These are phyloP conservation scores for Saccostrea cuccullata DNA, from an alignment of 1,140 invertebrate genomes.

Conservation along the genomic window DNA sequence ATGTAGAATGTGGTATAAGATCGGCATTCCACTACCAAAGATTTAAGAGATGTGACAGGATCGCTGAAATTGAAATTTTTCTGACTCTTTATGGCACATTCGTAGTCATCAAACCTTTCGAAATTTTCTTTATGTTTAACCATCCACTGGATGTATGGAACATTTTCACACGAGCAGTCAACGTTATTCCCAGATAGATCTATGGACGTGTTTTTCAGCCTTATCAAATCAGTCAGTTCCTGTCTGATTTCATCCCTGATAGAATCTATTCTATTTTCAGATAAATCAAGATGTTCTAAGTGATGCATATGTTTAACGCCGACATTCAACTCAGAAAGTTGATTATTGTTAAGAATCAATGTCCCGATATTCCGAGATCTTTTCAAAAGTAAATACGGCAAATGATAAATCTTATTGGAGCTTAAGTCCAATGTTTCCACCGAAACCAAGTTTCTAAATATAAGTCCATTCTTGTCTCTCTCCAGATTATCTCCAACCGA, in stretches of 20 bases:
- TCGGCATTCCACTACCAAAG: neutral
- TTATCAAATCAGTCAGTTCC: neutral
- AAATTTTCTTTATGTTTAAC: neutral
- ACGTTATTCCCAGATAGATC: neutral
- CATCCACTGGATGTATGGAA: neutral
- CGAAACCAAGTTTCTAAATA: neutral
- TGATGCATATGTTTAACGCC: neutral
- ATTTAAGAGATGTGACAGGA: neutral
- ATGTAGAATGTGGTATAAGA: neutral
- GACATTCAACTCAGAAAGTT: neutral
- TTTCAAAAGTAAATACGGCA: neutral
- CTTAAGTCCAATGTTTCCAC: neutral
- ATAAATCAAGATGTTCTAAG: neutral
- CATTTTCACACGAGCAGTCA: neutral
- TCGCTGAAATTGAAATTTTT: neutral
- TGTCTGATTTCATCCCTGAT: neutral
- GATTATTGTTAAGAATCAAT: neutral
- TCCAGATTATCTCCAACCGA: neutral
- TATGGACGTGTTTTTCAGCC: neutral
- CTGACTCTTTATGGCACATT: neutral
- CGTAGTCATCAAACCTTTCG: neutral
- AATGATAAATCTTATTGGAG: neutral
- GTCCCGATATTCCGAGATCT: neutral
- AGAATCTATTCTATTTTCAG: conserved; percentile 4
- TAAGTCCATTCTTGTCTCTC: neutral